These are phyloP conservation scores for Oryzias curvinotus DNA, from an alignment of 2,113 vertebrate species.

Conservation along the genomic window DNA sequence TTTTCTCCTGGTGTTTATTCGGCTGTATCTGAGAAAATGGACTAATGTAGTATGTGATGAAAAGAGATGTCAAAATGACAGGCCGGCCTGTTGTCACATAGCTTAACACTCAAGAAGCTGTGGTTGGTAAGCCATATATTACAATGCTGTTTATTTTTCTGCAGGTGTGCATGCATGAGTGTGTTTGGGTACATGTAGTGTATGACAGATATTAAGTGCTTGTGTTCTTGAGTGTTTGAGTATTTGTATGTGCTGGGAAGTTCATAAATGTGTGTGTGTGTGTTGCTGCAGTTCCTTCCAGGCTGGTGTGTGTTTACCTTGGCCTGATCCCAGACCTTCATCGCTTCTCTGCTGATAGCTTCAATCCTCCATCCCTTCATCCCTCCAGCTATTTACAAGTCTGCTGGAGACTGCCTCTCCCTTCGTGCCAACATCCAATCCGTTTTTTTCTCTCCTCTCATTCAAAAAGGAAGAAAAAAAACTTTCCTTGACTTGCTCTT, in stretches of 20 bases:
- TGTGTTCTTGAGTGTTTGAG: conserved; percentile 19
- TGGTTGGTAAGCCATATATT: conserved; percentile 36
- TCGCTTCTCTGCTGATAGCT: conserved; percentile 79
- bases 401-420: conserved; percentile 62
- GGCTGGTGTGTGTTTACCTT: conserved; percentile 76
- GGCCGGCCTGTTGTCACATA: conserved; percentile 60
- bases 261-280: conserved; percentile 15
- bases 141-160: conserved; percentile 42
- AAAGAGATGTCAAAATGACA: conserved; percentile 62
- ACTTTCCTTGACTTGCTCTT: conserved; percentile 3
- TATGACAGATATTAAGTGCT: conserved; percentile 31
- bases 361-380: conserved; percentile 68
- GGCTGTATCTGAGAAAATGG: conserved; percentile 56
- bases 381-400: conserved; percentile 76
- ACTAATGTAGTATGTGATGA: conserved; percentile 69
- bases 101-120: conserved; percentile 62
- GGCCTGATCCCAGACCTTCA: conserved; percentile 75
- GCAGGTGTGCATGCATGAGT: conserved; percentile 45
- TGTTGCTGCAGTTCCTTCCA: conserved; percentile 59
- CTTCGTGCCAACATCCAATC: conserved; percentile 63
- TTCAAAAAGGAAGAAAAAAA: conserved; percentile 3
- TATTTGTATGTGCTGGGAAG: conserved; percentile 20
- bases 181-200: conserved; percentile 14
- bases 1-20: conserved; percentile 54
- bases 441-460: conserved; percentile 22